A percentile compares a stretch with the other conserved stretches of the same genome.
These are phyloP conservation scores for Formica selysi DNA, from an alignment of 1,140 invertebrate species.

Conservation along the genomic window DNA sequence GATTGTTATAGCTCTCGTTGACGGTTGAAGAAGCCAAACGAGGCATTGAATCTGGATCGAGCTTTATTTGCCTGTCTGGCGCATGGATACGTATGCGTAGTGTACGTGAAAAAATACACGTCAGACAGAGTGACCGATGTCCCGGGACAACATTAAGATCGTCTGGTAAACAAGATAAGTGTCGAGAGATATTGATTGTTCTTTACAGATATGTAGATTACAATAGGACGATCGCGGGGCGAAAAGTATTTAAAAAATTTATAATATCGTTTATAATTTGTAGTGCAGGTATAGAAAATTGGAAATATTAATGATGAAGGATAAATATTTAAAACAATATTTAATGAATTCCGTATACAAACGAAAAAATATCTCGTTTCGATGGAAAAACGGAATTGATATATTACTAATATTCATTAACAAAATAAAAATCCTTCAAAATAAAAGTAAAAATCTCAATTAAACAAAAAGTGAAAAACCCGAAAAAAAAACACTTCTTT, in stretches of 20 bases:
- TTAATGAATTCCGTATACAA: background rate
- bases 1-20: conserved; percentile 75
- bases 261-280: background rate
- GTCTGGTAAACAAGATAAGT: conserved; percentile 36
- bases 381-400: background rate
- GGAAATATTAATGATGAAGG: background rate
- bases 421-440: background rate
- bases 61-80: conserved; percentile 60
- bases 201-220: conserved; percentile 19
- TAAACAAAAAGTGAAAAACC: background rate
- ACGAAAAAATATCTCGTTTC: background rate
- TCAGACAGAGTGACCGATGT: conserved; percentile 35
- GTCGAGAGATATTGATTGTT: conserved; percentile 18
- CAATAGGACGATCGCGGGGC: background rate
- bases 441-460: conserved; percentile 23
- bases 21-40: conserved; percentile 66
- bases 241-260: background rate
- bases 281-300: background rate
- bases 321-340: background rate
- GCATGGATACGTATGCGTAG: conserved; percentile 21
- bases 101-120: conserved; percentile 55
- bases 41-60: conserved; percentile 64
- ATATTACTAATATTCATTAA: conserved; percentile 6
- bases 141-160: conserved; percentile 38
- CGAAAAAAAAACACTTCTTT: background rate